Evolutionary conservation across 2,113 vertebrate genomes (phyloP).

Genomic region (Pterophyllum scalare): DNA sequence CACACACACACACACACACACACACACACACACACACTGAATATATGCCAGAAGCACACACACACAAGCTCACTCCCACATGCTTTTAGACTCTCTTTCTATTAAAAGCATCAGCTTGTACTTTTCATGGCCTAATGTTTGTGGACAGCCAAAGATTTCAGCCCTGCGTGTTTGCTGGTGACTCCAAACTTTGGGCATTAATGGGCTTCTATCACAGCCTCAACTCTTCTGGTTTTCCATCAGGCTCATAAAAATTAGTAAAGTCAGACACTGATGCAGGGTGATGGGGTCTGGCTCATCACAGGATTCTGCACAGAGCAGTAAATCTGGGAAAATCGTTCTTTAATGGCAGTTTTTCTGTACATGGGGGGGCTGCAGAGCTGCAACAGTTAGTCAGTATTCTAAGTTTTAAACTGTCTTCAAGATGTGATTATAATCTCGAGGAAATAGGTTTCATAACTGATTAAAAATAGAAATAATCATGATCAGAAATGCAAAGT

Average conservation of each 20-base stretch:
- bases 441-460: not conserved
- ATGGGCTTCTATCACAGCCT: accelerated
- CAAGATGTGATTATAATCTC: not conserved
- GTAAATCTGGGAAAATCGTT: not conserved
- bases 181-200: not conserved
- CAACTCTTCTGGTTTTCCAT: not conserved
- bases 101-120: constrained; percentile 9
- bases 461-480: not conserved
- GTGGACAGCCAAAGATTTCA: not conserved
- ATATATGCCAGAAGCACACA: not conserved
- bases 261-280: not conserved
- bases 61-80: constrained; percentile 11
- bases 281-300: not conserved
- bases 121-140: not conserved
- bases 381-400: not conserved
- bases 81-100: constrained; percentile 28
- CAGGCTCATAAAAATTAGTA: not conserved
- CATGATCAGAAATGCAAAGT: not conserved
- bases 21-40: not conserved
- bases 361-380: not conserved
- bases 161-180: too few species aligned
- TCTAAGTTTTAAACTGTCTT: too few species aligned
- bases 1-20: not conserved
- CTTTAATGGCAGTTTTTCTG: not conserved
- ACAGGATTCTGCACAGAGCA: not conserved